Evolutionary conservation across 1,140 invertebrate species (phyloP), one percentile per base, ranked within the genome.

Genomic region (Trichonephila inaurata): DNA sequence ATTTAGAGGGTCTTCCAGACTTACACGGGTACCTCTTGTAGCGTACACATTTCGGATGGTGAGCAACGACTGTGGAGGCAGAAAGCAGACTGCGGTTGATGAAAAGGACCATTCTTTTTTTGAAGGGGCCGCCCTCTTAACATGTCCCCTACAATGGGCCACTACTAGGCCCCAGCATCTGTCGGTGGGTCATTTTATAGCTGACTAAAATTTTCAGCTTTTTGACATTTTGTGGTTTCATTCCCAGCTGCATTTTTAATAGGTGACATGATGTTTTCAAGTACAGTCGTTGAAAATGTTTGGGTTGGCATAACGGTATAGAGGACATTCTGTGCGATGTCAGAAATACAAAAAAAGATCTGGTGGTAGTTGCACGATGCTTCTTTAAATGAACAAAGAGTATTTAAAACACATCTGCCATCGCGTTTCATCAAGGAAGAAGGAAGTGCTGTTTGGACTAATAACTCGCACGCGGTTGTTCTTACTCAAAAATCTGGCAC

Each of bases 1-100:
- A 87, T 61, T 77, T 77, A 28, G 87, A 66, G 87, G 64, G 24
- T 64, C 64, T 89, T 64, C 64, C 62, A 89, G 64, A 44, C 87
- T 24, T 87, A 69, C 91, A 87, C 51, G 83, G 51, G n/a, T 92
- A 62, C 82, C 62, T 64, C 82, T 85, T 92, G 83, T 69, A 58
- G 62, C 44, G 19, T 66, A 60, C 69, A 62, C 62, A 58, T 44
- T 62, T 66, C 69, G 69, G 69, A 10, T 77, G 69, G 33, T 77
- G 69, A 91, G 62, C 51, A 87, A 86, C 69, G 62, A 69, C 72
- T 92, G 91, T 87, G 61, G 40, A 51, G 33, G 8, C 60, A 64
- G 18, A 83, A 51, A 91, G 77, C 77, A 82, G 90, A 85, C 77
- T 77, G 81, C 21, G 77, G 58, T 64, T 58, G 16, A 12, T 91